phyloP scores from a whole-genome alignment of 1,140 invertebrate species.

The Helicoverpa zea region DNA sequence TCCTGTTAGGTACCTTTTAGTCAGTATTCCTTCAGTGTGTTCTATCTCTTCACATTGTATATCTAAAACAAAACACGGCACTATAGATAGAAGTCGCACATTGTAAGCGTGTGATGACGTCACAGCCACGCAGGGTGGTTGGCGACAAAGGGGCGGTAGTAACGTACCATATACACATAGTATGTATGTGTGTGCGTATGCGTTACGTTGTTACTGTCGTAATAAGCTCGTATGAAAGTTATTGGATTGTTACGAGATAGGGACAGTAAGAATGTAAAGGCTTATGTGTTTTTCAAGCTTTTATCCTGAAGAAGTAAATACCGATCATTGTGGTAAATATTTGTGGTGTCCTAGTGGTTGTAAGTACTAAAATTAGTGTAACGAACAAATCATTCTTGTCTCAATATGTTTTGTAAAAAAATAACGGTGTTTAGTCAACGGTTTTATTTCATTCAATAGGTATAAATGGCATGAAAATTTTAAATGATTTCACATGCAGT shows the following conservation, averaged over 20 bases:
- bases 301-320: no score
- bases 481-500: background rate
- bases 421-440: background rate
- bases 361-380: no score
- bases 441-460: background rate
- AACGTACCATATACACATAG: no score
- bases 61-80: slow-evolving; percentile 1
- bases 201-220: background rate
- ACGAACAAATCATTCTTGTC: no score
- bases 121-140: background rate
- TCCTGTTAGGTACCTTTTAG: no score
- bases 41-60: background rate
- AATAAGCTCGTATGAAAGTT: background rate
- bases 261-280: no score
- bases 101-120: slow-evolving; percentile 18
- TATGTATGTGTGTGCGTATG: background rate
- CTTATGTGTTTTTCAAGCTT: no score
- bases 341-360: no score
- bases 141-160: background rate
- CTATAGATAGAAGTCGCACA: slow-evolving; percentile 1
- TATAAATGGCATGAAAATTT: background rate
- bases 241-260: no score
- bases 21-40: no score
- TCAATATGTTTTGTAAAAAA: no score
- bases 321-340: no score